Conservation (phyloP, 2,797 vertebrate genomes). For the Enteromius trimaculatus region DNA sequence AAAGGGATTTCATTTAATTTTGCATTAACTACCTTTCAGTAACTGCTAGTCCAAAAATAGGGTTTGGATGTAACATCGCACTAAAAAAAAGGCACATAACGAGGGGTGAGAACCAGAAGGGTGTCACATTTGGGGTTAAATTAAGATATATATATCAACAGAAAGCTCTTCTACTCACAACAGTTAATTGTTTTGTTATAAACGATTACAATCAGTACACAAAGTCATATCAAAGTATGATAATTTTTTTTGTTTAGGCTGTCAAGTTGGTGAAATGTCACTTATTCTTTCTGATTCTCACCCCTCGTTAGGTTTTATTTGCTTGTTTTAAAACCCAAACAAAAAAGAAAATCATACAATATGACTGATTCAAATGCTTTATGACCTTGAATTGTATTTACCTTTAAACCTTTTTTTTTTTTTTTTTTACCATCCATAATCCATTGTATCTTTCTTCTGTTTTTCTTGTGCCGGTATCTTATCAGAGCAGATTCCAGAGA, state of each 20-base stretch:
- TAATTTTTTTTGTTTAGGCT: too few relatives aligned
- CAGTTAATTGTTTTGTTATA: too few relatives aligned
- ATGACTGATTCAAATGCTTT: neutral
- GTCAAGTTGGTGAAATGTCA: too few relatives aligned
- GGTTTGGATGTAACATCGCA: neutral
- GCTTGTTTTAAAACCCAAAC: neutral
- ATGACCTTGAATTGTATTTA: neutral
- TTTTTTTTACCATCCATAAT: neutral
- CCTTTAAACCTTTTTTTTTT: neutral
- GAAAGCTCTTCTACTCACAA: too few relatives aligned
- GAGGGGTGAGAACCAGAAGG: too few relatives aligned
- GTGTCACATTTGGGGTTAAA: too few relatives aligned
- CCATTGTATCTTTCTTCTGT: neutral
- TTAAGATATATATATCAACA: too few relatives aligned
- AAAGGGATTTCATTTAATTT: neutral
- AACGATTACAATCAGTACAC: too few relatives aligned
- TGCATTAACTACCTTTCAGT: neutral
- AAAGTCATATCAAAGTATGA: too few relatives aligned
- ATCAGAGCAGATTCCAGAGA: constrained; percentile 34
- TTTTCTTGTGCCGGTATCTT: neutral
- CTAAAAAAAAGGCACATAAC: neutral
- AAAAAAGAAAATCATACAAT: neutral
- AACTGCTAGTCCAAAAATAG: neutral
- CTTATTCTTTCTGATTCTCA: too few relatives aligned
- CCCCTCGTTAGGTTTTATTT: neutral